Percentiles rank a stretch among this genome's conserved stretches.
These are phyloP conservation scores for Brevimyrus niger DNA, from an alignment of 2,113 vertebrate genomes.

Conservation along the genomic window DNA sequence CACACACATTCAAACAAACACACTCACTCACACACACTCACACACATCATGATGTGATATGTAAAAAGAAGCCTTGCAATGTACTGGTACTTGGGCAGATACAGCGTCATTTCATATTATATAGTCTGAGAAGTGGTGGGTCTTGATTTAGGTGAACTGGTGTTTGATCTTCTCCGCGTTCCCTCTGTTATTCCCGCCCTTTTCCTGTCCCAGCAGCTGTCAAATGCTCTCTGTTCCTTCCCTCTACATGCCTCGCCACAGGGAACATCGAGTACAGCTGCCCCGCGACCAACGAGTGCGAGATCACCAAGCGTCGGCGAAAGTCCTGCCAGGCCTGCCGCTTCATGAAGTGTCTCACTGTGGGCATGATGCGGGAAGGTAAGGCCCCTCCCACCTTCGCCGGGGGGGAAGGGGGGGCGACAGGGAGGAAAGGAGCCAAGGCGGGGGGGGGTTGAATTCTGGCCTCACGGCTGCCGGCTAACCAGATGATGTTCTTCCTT, in stretches of 20 bases:
- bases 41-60: neutral
- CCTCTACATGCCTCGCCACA: conserved; percentile 54
- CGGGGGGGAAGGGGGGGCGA: conserved; percentile 17
- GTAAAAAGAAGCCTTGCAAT: neutral
- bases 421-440: conserved; percentile 20
- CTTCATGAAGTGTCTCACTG: conserved; percentile 99
- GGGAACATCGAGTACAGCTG: conserved; percentile 99
- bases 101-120: neutral
- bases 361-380: conserved; percentile 99
- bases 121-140: neutral
- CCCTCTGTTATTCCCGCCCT: too few species aligned
- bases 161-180: neutral
- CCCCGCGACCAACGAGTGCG: conserved; percentile 96
- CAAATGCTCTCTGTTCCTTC: conserved; percentile 34
- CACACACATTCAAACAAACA: too few species aligned
- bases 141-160: neutral
- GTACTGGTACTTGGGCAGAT: neutral
- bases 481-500: conserved; percentile 43
- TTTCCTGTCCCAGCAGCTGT: conserved; percentile 3
- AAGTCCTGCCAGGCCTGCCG: conserved; percentile 99
- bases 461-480: conserved; percentile 51
- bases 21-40: neutral
- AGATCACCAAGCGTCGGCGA: conserved; percentile 98
- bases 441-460: conserved; percentile 32
- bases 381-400: conserved; percentile 46